Conservation (phyloP, 2,888 invertebrate genomes). For the Papilio elwesi region DNA sequence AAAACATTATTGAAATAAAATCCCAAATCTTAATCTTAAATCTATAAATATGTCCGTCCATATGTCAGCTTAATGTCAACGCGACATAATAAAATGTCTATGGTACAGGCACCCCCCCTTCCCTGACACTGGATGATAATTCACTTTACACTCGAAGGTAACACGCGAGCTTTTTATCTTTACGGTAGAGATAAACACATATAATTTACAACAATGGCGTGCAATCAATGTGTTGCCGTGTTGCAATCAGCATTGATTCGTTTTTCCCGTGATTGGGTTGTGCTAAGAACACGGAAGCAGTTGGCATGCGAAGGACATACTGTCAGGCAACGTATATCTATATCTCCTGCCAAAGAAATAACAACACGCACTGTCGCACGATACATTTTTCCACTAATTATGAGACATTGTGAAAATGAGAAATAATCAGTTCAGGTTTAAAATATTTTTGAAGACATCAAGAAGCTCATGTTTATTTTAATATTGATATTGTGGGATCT, state of each 20-base stretch:
- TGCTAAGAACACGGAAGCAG: constrained; percentile 39
- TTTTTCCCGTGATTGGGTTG: constrained; percentile 28
- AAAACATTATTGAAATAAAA: neutral
- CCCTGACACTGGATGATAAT: neutral
- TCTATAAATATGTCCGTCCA: constrained; percentile 1
- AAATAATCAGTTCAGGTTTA: no score
- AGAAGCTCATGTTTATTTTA: no score
- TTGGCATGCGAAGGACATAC: constrained; percentile 38
- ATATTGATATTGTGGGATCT: no score
- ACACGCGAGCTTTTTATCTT: neutral
- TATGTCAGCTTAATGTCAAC: constrained; percentile 14
- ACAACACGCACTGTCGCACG: no score
- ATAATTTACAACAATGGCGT: constrained; percentile 36
- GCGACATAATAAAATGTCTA: constrained; percentile 2
- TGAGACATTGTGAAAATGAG: no score
- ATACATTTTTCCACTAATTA: no score
- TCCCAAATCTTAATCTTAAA: neutral
- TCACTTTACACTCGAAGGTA: constrained; percentile 9
- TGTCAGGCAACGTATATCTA: neutral
- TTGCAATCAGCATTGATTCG: constrained; percentile 41
- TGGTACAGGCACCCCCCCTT: neutral
- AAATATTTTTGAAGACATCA: neutral
- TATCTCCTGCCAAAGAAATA: neutral
- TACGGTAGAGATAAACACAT: neutral
- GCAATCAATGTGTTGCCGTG: constrained; percentile 21